Evolutionary conservation across 2,113 vertebrate species (phyloP), one percentile per base, ranked within the genome.

Genomic region (Acanthisitta chloris): DNA sequence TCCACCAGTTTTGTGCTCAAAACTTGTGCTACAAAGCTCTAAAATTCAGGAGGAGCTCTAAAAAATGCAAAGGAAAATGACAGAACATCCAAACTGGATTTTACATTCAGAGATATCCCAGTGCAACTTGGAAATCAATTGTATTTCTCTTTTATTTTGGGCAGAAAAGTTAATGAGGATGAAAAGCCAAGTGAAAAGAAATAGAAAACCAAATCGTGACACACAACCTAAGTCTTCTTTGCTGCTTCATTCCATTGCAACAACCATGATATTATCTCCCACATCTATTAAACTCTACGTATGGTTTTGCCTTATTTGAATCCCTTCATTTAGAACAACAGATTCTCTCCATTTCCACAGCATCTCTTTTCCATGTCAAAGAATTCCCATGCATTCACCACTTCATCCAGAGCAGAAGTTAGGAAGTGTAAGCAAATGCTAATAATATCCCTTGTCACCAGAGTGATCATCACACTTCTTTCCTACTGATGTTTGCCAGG

Each of bases 401-500:
- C 85, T 97, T 92, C 81, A 79, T 33, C 55, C 38, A 73, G 29
- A 92, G 51, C 62, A 96, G 71, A 83, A 95, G 82, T 33, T 79
- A 73, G 58, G 58, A 83, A 91, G 42, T 66, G 59, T 83, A 94
- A 96, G 71, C 71, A 88, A 96, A 73, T 81, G 81, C 77, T 88
- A 96, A 89, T 78, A 95, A 91, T 91, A 94, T 29, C 81, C 28
- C 45, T 89, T 23, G 77, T 62, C 71, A 81, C 42, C 29, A 88
- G 71, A 83, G 54, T 31, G 86, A 90, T 91, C 58, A 79, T 62
- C 74, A 80, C 23, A 26, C 20, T 88, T 73, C 58, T 88, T 84
- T 88, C 76, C 52, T 62, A 11, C 46, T 54, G 42, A 76, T 83
- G 45, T 59, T 90, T 77, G 28, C 49, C 80, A 88, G 45, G 71